Evolutionary conservation across 1,140 invertebrate genomes (phyloP).

Genomic region (Bombus superbus): DNA sequence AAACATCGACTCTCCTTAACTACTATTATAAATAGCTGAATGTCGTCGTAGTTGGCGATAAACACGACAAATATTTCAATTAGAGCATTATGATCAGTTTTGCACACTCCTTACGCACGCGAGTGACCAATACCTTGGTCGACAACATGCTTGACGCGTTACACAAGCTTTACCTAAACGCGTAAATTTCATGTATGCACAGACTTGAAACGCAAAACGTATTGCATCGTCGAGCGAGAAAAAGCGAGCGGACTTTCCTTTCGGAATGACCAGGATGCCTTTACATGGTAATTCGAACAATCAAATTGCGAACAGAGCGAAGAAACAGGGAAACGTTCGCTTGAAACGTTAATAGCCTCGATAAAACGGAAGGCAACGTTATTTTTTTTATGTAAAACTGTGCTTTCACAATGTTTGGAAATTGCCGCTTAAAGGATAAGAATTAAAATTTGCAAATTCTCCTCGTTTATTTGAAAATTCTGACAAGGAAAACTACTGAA

Average conservation of each 20-base stretch:
- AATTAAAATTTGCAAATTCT: neutral
- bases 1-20: neutral
- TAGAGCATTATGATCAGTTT: slow-evolving; percentile 3
- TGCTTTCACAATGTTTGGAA: neutral
- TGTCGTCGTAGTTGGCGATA: neutral
- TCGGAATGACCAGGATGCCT: too few relatives aligned
- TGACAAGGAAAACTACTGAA: too few relatives aligned
- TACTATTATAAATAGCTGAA: neutral
- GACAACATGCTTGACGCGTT: neutral
- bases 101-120: neutral
- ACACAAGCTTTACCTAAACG: neutral
- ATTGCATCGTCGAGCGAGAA: neutral
- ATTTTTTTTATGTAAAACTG: neutral
- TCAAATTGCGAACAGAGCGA: neutral
- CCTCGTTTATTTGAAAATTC: too few relatives aligned
- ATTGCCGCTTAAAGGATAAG: neutral
- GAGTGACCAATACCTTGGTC: neutral
- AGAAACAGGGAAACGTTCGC: neutral
- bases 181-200: neutral
- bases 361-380: neutral
- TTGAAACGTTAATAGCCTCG: neutral
- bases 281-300: slow-evolving; percentile 4
- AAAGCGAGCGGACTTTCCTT: neutral
- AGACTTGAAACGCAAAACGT: neutral
- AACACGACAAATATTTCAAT: slow-evolving; percentile 8